Percentiles rank a stretch among this genome's conserved stretches.
phyloP scores from a whole-genome alignment of 2,888 invertebrate genomes.

The Thyatira batis region DNA sequence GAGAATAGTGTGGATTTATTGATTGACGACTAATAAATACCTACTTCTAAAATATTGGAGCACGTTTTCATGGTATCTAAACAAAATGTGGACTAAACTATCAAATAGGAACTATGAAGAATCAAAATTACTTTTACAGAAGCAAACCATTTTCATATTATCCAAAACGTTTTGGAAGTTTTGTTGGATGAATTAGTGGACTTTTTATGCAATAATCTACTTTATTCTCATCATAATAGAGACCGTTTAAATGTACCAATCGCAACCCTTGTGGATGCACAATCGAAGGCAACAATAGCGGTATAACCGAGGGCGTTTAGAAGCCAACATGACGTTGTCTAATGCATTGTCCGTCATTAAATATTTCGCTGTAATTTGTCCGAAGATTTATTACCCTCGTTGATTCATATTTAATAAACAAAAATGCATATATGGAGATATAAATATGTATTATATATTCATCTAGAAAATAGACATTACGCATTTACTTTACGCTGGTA shows the following conservation, averaged over 20 bases:
- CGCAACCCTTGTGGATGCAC: slow-evolving; percentile 14
- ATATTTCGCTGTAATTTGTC: slow-evolving; percentile 2
- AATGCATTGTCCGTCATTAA: slow-evolving; percentile 19
- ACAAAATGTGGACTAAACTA: too few species aligned
- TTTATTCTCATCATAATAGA: not conserved
- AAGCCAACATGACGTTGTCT: slow-evolving; percentile 28
- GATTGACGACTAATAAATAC: slow-evolving; percentile 2
- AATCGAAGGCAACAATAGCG: slow-evolving; percentile 30
- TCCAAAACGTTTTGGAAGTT: not conserved
- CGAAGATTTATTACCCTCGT: not conserved
- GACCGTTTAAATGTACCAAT: not conserved
- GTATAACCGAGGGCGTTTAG: slow-evolving; percentile 27
- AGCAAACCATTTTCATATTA: not conserved
- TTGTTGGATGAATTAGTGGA: too few species aligned
- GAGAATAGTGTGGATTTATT: slow-evolving; percentile 51
- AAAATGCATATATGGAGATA: too few species aligned
- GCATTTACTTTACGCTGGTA: too few species aligned
- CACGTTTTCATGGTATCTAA: too few species aligned
- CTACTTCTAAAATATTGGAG: too few species aligned
- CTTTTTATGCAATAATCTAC: not conserved
- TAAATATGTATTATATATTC: too few species aligned
- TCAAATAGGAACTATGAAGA: too few species aligned
- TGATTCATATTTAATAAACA: too few species aligned
- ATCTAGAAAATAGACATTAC: too few species aligned
- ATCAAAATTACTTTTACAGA: too few species aligned